A percentile compares a stretch with the other conserved stretches of the same genome.
These are phyloP conservation scores for Acanthosoma haemorrhoidale DNA, from an alignment of 2,888 invertebrate species.

Conservation along the genomic window DNA sequence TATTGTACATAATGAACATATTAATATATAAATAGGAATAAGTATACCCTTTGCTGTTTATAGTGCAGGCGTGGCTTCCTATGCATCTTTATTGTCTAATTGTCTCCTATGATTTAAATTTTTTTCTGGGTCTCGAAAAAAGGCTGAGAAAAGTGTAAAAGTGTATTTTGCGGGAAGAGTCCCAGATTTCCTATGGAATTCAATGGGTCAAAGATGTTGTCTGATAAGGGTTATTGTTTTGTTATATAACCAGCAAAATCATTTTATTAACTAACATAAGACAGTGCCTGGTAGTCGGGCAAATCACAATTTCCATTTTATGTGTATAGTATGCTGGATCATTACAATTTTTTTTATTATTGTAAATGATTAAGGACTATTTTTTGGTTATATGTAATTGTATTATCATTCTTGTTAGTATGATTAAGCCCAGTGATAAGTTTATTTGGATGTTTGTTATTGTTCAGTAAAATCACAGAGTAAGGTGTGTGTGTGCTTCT, in stretches of 20 bases:
- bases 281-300: slow-evolving; percentile 26
- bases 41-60: slow-evolving; percentile 19
- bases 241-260: slow-evolving; percentile 30
- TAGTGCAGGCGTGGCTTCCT: slow-evolving; percentile 36
- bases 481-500: slow-evolving; percentile 42
- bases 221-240: not conserved
- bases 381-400: slow-evolving; percentile 35
- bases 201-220: not conserved
- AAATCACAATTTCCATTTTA: slow-evolving; percentile 22
- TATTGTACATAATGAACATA: slow-evolving; percentile 28
- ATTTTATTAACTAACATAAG: slow-evolving; percentile 31
- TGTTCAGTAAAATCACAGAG: slow-evolving; percentile 36
- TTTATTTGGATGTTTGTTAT: slow-evolving; percentile 38
- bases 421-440: slow-evolving; percentile 38
- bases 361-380: slow-evolving; percentile 32
- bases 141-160: slow-evolving; percentile 29
- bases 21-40: slow-evolving; percentile 18
- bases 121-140: slow-evolving; percentile 37
- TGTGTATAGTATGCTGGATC: slow-evolving; percentile 32
- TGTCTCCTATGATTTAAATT: slow-evolving; percentile 37
- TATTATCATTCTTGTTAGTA: slow-evolving; percentile 26
- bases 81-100: slow-evolving; percentile 33
- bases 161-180: slow-evolving; percentile 21
- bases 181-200: slow-evolving; percentile 21
- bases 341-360: slow-evolving; percentile 37